Conservation (phyloP, 2,888 invertebrate genomes). For the Drosophila pseudotalamancana region DNA sequence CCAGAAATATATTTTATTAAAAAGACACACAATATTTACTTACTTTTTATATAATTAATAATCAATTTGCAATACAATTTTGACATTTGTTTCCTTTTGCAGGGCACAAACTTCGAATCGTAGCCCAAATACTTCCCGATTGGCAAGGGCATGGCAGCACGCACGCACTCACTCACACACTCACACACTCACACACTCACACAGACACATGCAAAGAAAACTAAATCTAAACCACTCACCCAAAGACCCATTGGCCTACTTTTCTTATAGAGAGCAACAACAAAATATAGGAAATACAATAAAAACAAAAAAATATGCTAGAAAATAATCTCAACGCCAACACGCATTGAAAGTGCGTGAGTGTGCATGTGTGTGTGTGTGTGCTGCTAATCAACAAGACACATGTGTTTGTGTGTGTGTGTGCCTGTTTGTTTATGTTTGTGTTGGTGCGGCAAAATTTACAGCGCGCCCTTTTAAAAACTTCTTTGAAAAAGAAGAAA, state of each 20-base stretch:
- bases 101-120: constrained; percentile 5
- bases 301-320: constrained; percentile 58
- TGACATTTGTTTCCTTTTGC: no score
- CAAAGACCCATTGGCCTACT: constrained; percentile 82
- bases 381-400: constrained; percentile 55
- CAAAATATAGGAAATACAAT: constrained; percentile 59
- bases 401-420: constrained; percentile 23
- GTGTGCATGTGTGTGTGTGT: constrained; percentile 13
- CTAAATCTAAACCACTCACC: constrained; percentile 76
- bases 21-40: not conserved
- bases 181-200: constrained; percentile 2
- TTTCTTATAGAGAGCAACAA: constrained; percentile 68
- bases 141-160: constrained; percentile 49
- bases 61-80: not conserved
- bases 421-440: constrained; percentile 23
- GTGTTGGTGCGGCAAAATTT: constrained; percentile 60
- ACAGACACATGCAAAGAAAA: constrained; percentile 22
- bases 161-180: not conserved
- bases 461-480: constrained; percentile 72
- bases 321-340: constrained; percentile 76
- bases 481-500: constrained; percentile 47
- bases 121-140: constrained; percentile 24
- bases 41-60: not conserved
- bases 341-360: constrained; percentile 42
- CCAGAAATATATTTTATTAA: not conserved